Conservation (phyloP, 2,113 vertebrate genomes). For the Catharus minimus region DNA sequence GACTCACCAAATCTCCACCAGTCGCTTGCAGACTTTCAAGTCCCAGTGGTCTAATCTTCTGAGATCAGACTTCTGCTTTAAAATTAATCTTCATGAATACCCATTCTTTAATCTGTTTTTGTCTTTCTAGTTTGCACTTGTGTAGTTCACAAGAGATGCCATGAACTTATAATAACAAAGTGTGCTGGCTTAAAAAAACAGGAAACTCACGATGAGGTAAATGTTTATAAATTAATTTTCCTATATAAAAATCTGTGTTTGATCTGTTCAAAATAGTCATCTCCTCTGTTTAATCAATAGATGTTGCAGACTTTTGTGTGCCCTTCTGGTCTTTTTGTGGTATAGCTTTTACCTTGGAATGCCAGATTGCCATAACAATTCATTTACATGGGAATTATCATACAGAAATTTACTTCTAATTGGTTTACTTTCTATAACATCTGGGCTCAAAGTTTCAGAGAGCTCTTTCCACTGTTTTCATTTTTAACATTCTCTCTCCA, state of each 20-base stretch:
- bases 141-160: conserved; percentile 97
- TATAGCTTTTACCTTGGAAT: not conserved
- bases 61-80: not conserved
- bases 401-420: not conserved
- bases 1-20: not conserved
- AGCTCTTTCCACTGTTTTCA: not conserved
- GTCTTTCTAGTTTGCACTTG: conserved; percentile 92
- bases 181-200: conserved; percentile 97
- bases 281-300: conserved; percentile 18
- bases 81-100: not conserved
- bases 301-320: not conserved
- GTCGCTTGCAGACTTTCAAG: not conserved
- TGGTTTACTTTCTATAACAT: not conserved
- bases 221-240: conserved; percentile 43
- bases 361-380: not conserved
- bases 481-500: not conserved
- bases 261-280: not conserved
- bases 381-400: not conserved
- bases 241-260: conserved; percentile 7
- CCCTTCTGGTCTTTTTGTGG: not conserved
- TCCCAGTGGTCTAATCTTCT: not conserved
- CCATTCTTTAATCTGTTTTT: conserved; percentile 22
- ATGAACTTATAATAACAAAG: conserved; percentile 98
- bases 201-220: conserved; percentile 94
- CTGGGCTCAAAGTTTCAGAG: not conserved